Evolutionary conservation across 1,140 invertebrate genomes (phyloP), one percentile per base, ranked within the genome.

Genomic region (Procambarus virginalis): DNA sequence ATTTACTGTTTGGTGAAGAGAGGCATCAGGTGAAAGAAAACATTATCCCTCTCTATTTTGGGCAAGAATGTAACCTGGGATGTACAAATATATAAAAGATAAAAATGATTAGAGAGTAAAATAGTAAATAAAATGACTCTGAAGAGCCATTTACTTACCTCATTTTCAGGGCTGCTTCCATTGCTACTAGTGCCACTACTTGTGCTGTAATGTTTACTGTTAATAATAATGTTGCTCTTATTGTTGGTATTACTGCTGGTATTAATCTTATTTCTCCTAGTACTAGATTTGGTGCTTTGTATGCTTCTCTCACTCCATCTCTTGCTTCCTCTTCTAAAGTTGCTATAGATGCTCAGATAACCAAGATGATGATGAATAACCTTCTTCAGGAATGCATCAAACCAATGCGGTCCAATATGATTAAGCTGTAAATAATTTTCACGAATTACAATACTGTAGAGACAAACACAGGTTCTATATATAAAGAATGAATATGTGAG

Each of bases 361-460:
- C 73, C 83, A 2, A 85, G 83, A 51, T 58, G 49, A 34, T 85
- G 73, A 22, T 58, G 83, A 8, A 85, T 17, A 20, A 85, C 48
- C 58, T 75, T 76, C 14, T 58, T 76, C 5, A 85, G 70, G 51
- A 85, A 76, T 20, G 48, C 49, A 45, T 85, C 83, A 85, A 55
- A 85, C 70, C 70, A 85, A 45, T 85, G 83, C 9, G 48, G 46
- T 55, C 83, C 83, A 10, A 85, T 76, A n/a, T 76, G 55, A 85
- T 85, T 85, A 49, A 85, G 51, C 83, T 85, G 83, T 2, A 64
- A 64, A 64, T 5, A 64, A 64, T 17, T 20, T 64, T 17, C 60
- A 14, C 60, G 2, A 20, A 5, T 64, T 58, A 58, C 8, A 58
- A 58, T 58, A 34, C 34, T 34, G 34, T 34, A 34, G 0, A 34